Conservation (phyloP, 2,888 invertebrate species). For the Acleris laterana region DNA sequence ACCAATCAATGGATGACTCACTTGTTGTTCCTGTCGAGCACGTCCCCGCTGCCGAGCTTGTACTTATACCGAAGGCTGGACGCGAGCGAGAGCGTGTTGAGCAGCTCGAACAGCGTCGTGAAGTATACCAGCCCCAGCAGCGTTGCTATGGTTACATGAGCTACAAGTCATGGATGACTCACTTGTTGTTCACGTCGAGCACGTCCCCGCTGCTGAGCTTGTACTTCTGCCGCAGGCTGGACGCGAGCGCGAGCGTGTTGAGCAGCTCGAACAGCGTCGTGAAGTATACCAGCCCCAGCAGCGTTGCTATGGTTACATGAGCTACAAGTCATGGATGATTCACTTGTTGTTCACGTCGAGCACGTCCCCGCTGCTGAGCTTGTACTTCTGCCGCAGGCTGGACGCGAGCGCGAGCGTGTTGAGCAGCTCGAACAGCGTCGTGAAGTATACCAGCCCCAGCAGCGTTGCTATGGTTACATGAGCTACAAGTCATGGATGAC, state of each 20-base stretch:
- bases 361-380: conserved; percentile 87
- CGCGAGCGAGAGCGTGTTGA: conserved; percentile 63
- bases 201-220: conserved; percentile 87
- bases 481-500: conserved; percentile 50
- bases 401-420: conserved; percentile 86
- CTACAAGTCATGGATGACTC: conserved; percentile 53
- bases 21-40: conserved; percentile 91
- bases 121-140: conserved; percentile 86
- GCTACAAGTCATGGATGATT: conserved; percentile 52
- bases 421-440: conserved; percentile 86
- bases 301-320: too few species aligned
- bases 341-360: conserved; percentile 91
- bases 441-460: conserved; percentile 87
- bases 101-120: conserved; percentile 76
- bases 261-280: conserved; percentile 86
- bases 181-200: conserved; percentile 91
- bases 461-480: too few species aligned
- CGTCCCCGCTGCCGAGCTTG: conserved; percentile 86
- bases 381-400: conserved; percentile 85
- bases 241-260: conserved; percentile 85
- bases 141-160: too few species aligned
- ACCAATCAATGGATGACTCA: conserved; percentile 83
- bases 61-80: conserved; percentile 87
- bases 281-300: conserved; percentile 86
- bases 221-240: conserved; percentile 86